These are phyloP conservation scores for Lemur catta DNA, from an alignment of 2,797 vertebrate species.

Conservation along the genomic window DNA sequence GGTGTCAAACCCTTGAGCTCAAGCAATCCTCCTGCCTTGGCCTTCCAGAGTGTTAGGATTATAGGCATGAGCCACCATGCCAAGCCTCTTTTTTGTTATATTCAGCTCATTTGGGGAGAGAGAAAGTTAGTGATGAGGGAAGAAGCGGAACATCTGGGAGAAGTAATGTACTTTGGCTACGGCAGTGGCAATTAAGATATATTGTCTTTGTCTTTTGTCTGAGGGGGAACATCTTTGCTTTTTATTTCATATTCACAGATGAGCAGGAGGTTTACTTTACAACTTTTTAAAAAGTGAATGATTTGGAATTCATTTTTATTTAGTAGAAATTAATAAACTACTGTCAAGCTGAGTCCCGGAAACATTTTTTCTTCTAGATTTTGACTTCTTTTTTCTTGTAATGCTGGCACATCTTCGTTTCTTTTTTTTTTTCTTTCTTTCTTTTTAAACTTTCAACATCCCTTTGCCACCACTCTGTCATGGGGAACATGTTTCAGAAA, in stretches of 20 bases:
- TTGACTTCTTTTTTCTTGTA: background rate
- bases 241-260: background rate
- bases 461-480: background rate
- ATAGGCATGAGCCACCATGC: no score
- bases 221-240: background rate
- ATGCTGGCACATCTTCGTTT: background rate
- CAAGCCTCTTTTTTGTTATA: background rate
- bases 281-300: background rate
- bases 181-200: background rate
- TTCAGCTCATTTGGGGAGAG: background rate
- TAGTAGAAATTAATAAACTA: background rate
- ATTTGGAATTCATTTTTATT: slow-evolving; percentile 3
- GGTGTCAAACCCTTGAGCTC: no score
- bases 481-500: background rate
- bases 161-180: background rate
- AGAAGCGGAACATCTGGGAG: background rate
- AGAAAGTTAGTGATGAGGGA: background rate
- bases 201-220: background rate
- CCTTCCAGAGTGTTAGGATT: no score
- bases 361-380: background rate
- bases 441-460: background rate
- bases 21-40: no score
- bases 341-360: background rate
- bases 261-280: background rate
- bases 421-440: background rate